Percentiles rank a stretch among this genome's conserved stretches.
Evolutionary conservation across 1,140 invertebrate species (phyloP).

Genomic region (Bemisia tabaci): DNA sequence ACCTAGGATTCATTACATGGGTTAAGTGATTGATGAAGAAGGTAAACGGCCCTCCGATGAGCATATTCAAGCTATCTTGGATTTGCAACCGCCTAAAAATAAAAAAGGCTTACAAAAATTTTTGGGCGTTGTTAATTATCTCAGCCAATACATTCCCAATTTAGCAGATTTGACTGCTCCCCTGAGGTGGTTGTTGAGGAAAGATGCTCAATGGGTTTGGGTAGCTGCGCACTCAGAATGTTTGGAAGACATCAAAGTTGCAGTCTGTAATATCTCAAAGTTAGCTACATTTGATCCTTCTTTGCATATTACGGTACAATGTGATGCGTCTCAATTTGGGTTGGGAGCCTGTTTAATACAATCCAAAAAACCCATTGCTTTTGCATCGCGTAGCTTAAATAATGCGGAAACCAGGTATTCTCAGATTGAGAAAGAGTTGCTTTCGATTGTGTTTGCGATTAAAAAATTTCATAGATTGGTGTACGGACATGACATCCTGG

Average conservation of each 20-base stretch:
- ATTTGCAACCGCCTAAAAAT: neutral
- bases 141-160: neutral
- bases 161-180: neutral
- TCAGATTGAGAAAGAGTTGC: constrained; percentile 18
- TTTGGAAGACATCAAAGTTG: constrained; percentile 24
- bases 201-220: constrained; percentile 20
- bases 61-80: too few species aligned
- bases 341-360: constrained; percentile 27
- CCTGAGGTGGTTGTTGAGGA: constrained; percentile 8
- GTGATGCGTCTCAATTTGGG: constrained; percentile 25
- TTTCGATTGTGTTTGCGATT: constrained; percentile 22
- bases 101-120: neutral
- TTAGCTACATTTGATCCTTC: constrained; percentile 25
- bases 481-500: constrained; percentile 21
- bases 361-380: constrained; percentile 24
- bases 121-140: neutral
- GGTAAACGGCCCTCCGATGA: too few species aligned
- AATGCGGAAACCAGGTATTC: constrained; percentile 19
- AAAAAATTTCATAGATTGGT: constrained; percentile 27
- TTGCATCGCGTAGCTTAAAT: constrained; percentile 27
- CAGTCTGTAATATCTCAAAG: constrained; percentile 21
- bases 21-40: too few species aligned
- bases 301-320: constrained; percentile 22
- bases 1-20: too few species aligned
- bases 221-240: constrained; percentile 16